Conservation (phyloP, 2,888 invertebrate genomes). For the Zygaena filipendulae region DNA sequence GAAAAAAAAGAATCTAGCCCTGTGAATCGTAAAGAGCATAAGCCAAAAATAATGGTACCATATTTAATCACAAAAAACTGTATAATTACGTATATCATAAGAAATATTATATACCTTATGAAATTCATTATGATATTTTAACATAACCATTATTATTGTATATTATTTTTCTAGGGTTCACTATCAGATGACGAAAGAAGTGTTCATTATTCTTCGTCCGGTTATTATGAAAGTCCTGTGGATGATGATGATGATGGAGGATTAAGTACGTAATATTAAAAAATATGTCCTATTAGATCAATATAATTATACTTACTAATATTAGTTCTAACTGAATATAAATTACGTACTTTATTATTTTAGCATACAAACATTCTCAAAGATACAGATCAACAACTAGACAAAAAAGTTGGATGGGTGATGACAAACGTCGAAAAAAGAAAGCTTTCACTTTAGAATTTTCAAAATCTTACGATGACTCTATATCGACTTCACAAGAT, state of each 20-base stretch:
- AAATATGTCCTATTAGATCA: no score
- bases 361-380: conserved; percentile 63
- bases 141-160: no score
- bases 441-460: conserved; percentile 83
- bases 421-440: conserved; percentile 77
- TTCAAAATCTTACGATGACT: conserved; percentile 69
- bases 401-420: conserved; percentile 71
- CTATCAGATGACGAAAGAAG: conserved; percentile 76
- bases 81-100: conserved; percentile 1
- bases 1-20: conserved; percentile 30
- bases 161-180: conserved; percentile 58
- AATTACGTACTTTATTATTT: conserved; percentile 15
- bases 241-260: conserved; percentile 73
- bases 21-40: conserved; percentile 36
- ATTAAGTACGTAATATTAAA: conserved; percentile 44
- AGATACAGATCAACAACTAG: conserved; percentile 52
- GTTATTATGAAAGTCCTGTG: conserved; percentile 79
- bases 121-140: no score
- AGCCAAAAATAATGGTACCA: conserved; percentile 50
- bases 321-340: no score
- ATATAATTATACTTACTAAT: conserved; percentile 5
- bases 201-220: conserved; percentile 78
- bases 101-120: no score
- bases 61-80: not conserved
- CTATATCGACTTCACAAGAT: conserved; percentile 60